These are phyloP conservation scores for Mercenaria mercenaria DNA, from an alignment of 1,140 invertebrate species.

Conservation along the genomic window DNA sequence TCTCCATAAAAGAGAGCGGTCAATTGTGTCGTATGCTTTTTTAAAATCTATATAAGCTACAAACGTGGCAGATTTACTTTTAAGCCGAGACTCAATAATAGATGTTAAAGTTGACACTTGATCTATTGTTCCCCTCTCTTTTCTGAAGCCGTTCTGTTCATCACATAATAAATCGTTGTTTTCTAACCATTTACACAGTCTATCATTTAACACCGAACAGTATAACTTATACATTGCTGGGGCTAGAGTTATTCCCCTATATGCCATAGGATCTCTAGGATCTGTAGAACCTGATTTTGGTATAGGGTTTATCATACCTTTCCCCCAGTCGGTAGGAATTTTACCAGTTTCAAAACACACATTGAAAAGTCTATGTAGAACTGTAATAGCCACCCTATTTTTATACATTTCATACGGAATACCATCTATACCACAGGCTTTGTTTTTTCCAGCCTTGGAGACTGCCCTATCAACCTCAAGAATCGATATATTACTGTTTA, in stretches of 20 bases:
- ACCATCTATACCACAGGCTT: neutral
- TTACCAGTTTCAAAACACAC: conserved; percentile 25
- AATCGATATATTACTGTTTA: conserved; percentile 31
- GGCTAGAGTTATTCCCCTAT: conserved; percentile 41
- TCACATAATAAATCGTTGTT: neutral
- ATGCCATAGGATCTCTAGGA: conserved; percentile 10
- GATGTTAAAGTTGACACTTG: conserved; percentile 19
- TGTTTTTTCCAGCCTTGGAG: conserved; percentile 27
- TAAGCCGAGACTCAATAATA: conserved; percentile 19
- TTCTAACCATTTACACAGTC: conserved; percentile 34
- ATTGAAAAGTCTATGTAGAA: conserved; percentile 45
- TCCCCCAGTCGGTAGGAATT: too few species aligned
- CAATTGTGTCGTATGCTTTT: too few species aligned
- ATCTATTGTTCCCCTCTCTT: conserved; percentile 27
- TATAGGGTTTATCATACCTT: too few species aligned
- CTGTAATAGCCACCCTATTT: neutral
- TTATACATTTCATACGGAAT: neutral
- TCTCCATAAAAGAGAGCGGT: too few species aligned
- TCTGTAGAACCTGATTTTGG: neutral
- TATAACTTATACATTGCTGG: neutral
- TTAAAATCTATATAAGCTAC: too few species aligned
- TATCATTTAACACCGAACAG: conserved; percentile 53
- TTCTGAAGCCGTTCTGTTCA: neutral
- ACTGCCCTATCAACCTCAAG: conserved; percentile 9
- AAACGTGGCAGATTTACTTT: conserved; percentile 32